Percentiles rank a stretch among this genome's conserved stretches.
phyloP scores from a whole-genome alignment of 2,113 vertebrate genomes.

The Campylomormyrus tamandua region DNA sequence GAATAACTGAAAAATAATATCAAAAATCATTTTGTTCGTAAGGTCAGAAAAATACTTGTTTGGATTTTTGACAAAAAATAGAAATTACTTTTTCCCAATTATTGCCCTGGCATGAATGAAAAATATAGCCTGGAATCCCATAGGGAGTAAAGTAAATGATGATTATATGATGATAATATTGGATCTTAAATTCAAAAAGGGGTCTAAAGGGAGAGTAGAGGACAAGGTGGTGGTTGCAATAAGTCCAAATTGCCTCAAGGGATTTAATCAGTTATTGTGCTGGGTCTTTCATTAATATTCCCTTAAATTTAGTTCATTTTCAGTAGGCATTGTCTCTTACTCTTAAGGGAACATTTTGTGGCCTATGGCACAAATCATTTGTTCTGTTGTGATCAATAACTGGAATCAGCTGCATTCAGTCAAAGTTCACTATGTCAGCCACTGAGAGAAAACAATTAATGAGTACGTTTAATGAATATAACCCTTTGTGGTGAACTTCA shows the following conservation, averaged over 20 bases:
- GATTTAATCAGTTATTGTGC: not conserved
- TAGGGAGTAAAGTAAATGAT: not conserved
- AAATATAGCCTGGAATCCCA: not conserved
- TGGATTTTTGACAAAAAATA: not conserved
- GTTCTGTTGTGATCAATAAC: not conserved
- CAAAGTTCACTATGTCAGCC: not conserved
- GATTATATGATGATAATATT: not conserved
- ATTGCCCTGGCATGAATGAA: not conserved
- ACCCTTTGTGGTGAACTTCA: not conserved
- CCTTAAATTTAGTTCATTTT: not conserved
- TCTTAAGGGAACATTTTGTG: not conserved
- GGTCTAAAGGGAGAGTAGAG: not conserved
- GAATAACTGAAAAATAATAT: not conserved
- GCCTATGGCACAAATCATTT: not conserved
- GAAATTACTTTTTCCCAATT: not conserved
- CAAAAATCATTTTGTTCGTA: not conserved
- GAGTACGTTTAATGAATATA: not conserved
- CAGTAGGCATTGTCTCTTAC: not conserved
- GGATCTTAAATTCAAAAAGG: not conserved
- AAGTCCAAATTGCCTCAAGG: not conserved
- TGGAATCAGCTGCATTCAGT: not conserved
- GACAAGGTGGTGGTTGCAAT: not conserved
- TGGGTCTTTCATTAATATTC: not conserved
- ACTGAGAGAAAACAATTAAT: not conserved
- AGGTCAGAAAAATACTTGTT: not conserved